Conservation (phyloP, 2,113 vertebrate genomes). For the Apteryx owenii region DNA sequence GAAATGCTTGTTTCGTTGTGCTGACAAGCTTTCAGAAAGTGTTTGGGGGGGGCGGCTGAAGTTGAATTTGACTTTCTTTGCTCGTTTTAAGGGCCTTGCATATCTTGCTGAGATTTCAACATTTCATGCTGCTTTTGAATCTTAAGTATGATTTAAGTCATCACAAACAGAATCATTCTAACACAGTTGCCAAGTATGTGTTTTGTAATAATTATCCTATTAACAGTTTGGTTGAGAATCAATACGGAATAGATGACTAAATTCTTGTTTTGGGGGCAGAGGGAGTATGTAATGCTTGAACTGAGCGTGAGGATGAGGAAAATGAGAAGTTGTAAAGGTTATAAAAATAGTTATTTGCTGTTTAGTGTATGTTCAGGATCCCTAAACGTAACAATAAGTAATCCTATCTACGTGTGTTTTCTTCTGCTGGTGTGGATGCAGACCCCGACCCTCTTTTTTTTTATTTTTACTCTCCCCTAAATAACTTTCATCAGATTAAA, state of each 20-base stretch:
- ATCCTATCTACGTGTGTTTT: neutral
- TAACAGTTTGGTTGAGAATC: neutral
- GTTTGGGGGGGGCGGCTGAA: neutral
- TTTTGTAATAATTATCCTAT: fast-evolving
- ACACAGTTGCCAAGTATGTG: fast-evolving
- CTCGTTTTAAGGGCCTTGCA: neutral
- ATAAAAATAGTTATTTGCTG: neutral
- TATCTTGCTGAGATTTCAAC: neutral
- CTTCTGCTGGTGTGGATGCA: neutral
- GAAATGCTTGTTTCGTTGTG: neutral
- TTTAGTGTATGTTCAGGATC: neutral
- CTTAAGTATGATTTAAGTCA: neutral
- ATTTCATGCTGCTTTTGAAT: neutral
- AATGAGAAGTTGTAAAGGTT: fast-evolving
- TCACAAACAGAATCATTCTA: neutral
- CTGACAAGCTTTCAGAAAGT: neutral
- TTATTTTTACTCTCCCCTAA: neutral
- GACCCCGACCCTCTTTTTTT: fast-evolving
- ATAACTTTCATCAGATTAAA: neutral
- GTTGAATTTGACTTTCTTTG: neutral
- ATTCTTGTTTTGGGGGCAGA: neutral
- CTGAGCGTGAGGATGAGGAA: neutral
- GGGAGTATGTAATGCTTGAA: neutral
- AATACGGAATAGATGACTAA: neutral
- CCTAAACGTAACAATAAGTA: neutral